Evolutionary conservation across 2,113 vertebrate species (phyloP).

Genomic region (Callospermophilus lateralis): DNA sequence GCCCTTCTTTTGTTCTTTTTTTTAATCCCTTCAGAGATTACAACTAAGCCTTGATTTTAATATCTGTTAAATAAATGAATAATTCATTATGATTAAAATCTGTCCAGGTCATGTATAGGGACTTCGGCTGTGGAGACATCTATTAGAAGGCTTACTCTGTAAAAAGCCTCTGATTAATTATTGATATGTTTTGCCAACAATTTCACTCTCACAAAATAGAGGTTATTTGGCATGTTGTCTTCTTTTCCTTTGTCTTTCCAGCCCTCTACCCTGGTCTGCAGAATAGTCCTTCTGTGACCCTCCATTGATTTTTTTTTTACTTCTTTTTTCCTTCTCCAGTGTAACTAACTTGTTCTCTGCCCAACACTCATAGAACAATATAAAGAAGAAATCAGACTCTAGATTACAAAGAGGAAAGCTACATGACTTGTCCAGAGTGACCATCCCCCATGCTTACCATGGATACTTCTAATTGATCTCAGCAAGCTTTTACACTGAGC

Average conservation of each 20-base stretch:
- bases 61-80: conserved; percentile 67
- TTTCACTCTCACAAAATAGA: not conserved
- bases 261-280: not conserved
- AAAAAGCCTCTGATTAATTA: conserved; percentile 72
- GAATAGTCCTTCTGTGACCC: not conserved
- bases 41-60: conserved; percentile 36
- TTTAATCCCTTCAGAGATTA: conserved; percentile 9
- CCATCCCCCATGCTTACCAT: not conserved
- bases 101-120: not conserved
- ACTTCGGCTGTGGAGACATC: conserved; percentile 27
- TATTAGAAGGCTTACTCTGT: conserved; percentile 54
- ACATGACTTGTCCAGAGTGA: not conserved
- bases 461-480: not conserved
- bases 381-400: not conserved
- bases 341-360: not conserved
- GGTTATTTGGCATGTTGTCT: not conserved
- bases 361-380: not conserved
- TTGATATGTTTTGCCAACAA: conserved; percentile 3
- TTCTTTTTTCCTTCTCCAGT: not conserved
- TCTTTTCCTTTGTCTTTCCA: not conserved
- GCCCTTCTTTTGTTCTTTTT: not conserved
- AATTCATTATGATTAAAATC: conserved; percentile 68
- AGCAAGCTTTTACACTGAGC: not conserved
- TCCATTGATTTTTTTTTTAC: not conserved
- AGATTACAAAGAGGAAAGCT: not conserved